Evolutionary conservation across 2,113 vertebrate species (phyloP).

Genomic region (Pogonocichla stellata): DNA sequence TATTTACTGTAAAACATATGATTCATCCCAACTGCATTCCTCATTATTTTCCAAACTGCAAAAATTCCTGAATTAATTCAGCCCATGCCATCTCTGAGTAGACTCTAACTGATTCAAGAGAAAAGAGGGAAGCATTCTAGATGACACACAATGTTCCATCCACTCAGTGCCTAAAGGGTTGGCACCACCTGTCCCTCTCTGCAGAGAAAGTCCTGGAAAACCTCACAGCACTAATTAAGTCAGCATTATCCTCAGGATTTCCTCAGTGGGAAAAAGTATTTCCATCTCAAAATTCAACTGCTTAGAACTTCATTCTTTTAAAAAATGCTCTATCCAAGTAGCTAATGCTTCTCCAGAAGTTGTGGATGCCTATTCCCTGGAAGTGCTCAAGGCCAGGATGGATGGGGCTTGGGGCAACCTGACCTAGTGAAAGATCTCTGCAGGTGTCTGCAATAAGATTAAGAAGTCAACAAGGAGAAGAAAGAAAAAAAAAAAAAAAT

Average conservation of each 20-base stretch:
- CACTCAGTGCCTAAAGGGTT: rapidly evolving
- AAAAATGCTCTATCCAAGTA: background rate
- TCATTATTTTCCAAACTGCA: background rate
- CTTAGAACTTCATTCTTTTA: background rate
- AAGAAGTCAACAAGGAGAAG: background rate
- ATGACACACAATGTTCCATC: rapidly evolving
- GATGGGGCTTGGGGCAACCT: background rate
- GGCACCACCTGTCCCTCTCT: background rate
- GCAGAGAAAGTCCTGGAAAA: background rate
- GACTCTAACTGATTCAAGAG: background rate
- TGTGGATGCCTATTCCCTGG: background rate
- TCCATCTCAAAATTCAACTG: background rate
- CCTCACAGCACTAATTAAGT: background rate
- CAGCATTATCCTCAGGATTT: background rate
- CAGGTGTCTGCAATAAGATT: background rate
- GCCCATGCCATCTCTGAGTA: background rate
- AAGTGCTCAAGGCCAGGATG: background rate
- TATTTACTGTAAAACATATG: background rate
- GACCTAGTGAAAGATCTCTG: background rate
- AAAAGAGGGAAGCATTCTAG: background rate
- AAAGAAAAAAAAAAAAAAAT: background rate
- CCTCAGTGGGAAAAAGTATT: background rate
- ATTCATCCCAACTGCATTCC: background rate
- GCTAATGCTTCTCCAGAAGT: background rate
- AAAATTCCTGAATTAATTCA: background rate